Conservation (phyloP, 2,797 vertebrate genomes). For the Notamacropus eugenii region DNA sequence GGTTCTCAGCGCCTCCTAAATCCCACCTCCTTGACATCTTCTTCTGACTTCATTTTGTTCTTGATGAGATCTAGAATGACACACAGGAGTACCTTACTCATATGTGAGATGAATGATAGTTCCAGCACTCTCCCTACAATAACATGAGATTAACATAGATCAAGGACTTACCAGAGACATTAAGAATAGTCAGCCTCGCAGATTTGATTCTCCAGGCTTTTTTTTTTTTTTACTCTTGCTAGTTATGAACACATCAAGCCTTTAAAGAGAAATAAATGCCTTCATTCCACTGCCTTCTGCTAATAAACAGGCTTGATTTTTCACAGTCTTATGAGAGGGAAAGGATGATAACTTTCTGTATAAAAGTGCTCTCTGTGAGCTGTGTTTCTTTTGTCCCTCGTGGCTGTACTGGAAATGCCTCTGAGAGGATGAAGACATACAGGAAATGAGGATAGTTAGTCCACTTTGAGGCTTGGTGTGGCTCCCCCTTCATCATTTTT, state of each 20-base stretch:
- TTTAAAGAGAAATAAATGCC: constrained; percentile 74
- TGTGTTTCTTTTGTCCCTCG: constrained; percentile 22
- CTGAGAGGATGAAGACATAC: background rate
- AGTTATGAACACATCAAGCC: constrained; percentile 72
- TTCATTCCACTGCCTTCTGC: constrained; percentile 52
- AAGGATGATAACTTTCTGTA: constrained; percentile 67
- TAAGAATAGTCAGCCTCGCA: constrained; percentile 61
- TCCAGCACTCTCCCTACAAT: constrained; percentile 62
- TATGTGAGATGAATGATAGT: constrained; percentile 60
- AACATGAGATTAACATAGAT: constrained; percentile 71
- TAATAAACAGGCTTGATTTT: constrained; percentile 68
- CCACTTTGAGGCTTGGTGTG: background rate
- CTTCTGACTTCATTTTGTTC: constrained; percentile 73
- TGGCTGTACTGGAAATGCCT: background rate
- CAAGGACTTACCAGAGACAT: constrained; percentile 68
- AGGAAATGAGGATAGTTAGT: background rate
- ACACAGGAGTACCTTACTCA: constrained; percentile 37
- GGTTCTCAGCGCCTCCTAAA: constrained; percentile 55
- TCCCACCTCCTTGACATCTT: constrained; percentile 55
- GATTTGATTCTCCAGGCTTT: constrained; percentile 23
- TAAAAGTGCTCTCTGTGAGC: constrained; percentile 57
- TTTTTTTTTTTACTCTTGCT: constrained; percentile 61
- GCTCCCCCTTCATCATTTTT: background rate
- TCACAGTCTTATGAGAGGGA: constrained; percentile 71
- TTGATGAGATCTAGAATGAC: constrained; percentile 70